These are phyloP conservation scores for Pygocentrus nattereri DNA, from an alignment of 2,797 vertebrate species.

Conservation along the genomic window DNA sequence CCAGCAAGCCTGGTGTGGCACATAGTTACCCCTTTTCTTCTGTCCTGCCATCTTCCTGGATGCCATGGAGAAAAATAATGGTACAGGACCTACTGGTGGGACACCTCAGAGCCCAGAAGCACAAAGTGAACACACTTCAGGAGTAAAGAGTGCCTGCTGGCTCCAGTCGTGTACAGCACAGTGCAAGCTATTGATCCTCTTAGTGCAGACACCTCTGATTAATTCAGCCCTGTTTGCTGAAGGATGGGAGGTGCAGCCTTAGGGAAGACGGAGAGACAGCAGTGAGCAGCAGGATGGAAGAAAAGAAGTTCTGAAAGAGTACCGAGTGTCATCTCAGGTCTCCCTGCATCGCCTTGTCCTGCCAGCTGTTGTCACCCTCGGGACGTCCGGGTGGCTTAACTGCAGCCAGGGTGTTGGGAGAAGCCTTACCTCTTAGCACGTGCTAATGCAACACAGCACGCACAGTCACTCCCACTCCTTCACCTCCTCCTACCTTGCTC, in stretches of 20 bases:
- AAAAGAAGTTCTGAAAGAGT: slow-evolving; percentile 58
- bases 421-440: slow-evolving; percentile 27
- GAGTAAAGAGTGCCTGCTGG: slow-evolving; percentile 10
- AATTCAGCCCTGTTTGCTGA: slow-evolving; percentile 48
- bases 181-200: slow-evolving; percentile 54
- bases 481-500: background rate
- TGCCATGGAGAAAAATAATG: slow-evolving; percentile 43
- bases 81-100: slow-evolving; percentile 13
- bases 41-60: slow-evolving; percentile 32
- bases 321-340: slow-evolving; percentile 75
- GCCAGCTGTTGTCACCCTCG: slow-evolving; percentile 14
- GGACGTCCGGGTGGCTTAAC: background rate
- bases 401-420: slow-evolving; percentile 8
- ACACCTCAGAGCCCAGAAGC: background rate
- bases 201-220: slow-evolving; percentile 45
- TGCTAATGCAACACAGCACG: slow-evolving; percentile 27
- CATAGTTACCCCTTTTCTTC: slow-evolving; percentile 3
- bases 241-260: slow-evolving; percentile 47
- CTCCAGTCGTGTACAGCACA: slow-evolving; percentile 16
- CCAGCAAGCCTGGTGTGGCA: slow-evolving; percentile 18
- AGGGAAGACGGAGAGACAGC: slow-evolving; percentile 30
- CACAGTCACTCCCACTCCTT: slow-evolving; percentile 11
- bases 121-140: background rate
- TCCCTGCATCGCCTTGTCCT: slow-evolving; percentile 26
- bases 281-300: background rate